These are phyloP conservation scores for Luperina testacea DNA, from an alignment of 2,888 invertebrate genomes.

Conservation along the genomic window DNA sequence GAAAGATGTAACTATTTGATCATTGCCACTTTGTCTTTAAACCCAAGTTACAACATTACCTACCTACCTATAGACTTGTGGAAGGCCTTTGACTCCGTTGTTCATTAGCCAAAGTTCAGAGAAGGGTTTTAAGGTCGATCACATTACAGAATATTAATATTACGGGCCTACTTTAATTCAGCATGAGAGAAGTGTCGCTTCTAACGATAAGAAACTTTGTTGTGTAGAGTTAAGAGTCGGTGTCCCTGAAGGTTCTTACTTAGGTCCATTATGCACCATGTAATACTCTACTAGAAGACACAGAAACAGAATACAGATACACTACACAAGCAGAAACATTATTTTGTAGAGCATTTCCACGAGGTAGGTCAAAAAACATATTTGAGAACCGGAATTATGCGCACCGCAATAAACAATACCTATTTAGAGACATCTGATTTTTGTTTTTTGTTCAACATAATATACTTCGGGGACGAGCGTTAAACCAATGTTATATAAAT, in stretches of 20 bases:
- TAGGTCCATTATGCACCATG: constrained; percentile 2
- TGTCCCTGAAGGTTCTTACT: constrained; percentile 22
- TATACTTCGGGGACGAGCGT: not conserved
- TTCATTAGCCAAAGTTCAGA: not conserved
- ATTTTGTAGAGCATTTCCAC: not conserved
- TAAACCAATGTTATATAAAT: not conserved
- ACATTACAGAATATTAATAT: not conserved
- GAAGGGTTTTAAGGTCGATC: not conserved
- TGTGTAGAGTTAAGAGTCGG: not conserved
- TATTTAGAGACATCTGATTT: not conserved
- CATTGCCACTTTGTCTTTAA: not conserved
- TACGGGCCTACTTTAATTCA: not conserved
- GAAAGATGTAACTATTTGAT: constrained; percentile 8
- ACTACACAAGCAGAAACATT: not conserved
- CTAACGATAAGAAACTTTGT: not conserved
- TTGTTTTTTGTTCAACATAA: not conserved
- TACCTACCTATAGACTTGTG: not conserved
- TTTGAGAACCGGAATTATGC: not conserved
- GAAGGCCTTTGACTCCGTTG: constrained; percentile 29
- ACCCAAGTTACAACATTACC: not conserved
- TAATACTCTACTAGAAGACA: not conserved
- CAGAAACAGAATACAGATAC: not conserved
- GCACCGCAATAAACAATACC: not conserved
- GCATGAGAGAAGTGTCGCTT: not conserved
- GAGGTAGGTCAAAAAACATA: not conserved